A percentile compares a stretch with the other conserved stretches of the same genome.
phyloP scores from a whole-genome alignment of 2,113 vertebrate genomes.

The Pygoscelis adeliae region DNA sequence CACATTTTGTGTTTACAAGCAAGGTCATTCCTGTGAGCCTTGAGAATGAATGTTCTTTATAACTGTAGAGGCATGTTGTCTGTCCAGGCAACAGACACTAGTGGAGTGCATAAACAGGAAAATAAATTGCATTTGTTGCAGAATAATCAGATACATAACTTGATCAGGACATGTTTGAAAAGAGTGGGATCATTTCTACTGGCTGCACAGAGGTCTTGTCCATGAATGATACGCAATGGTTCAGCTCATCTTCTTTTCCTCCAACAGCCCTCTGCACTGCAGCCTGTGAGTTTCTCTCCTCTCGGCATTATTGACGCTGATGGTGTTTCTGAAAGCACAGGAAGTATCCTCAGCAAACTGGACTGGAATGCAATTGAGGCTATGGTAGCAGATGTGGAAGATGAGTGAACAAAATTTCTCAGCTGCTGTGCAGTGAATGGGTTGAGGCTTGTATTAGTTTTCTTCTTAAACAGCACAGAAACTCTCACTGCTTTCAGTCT shows the following conservation, averaged over 20 bases:
- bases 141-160: not conserved
- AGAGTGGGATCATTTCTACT: not conserved
- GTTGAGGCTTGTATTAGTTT: not conserved
- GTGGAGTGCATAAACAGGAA: not conserved
- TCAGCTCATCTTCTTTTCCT: not conserved
- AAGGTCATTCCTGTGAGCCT: not conserved
- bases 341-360: conserved; percentile 87
- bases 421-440: not conserved
- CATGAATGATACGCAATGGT: accelerated
- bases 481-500: not conserved
- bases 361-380: conserved; percentile 90
- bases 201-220: not conserved
- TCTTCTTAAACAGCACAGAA: not conserved
- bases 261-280: not conserved
- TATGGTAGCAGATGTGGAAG: conserved; percentile 80
- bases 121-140: not conserved
- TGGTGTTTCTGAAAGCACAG: conserved; percentile 77
- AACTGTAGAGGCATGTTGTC: not conserved
- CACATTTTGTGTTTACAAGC: not conserved
- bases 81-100: not conserved
- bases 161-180: not conserved
- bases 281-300: not conserved
- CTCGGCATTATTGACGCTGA: conserved; percentile 34
- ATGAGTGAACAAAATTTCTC: not conserved
- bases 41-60: not conserved